phyloP scores from a whole-genome alignment of 2,888 invertebrate genomes.

The Strigamia crassipes region DNA sequence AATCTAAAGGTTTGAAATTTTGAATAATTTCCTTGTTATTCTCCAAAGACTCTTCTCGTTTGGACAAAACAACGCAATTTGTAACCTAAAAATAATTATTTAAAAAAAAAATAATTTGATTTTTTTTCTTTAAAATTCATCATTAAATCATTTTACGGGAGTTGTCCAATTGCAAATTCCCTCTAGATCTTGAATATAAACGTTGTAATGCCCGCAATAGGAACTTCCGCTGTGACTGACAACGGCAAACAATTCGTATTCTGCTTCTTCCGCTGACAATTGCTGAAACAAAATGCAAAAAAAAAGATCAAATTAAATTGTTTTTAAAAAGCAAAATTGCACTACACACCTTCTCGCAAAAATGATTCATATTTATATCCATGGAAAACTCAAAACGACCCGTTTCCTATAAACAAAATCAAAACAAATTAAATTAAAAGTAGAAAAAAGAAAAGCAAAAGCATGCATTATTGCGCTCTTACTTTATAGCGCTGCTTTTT shows the following conservation, averaged over 20 bases:
- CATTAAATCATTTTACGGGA: conserved; percentile 54
- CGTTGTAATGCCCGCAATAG: conserved; percentile 60
- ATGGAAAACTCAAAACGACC: conserved; percentile 58
- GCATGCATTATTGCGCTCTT: not conserved
- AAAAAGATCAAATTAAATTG: too few species aligned
- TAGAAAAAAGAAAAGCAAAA: conserved; percentile 24
- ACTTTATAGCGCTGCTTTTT: conserved; percentile 51
- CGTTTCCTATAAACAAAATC: conserved; percentile 55
- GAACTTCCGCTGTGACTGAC: conserved; percentile 60
- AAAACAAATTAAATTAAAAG: not conserved
- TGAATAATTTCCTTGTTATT: not conserved
- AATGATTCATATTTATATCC: conserved; percentile 57
- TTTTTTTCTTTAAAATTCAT: too few species aligned
- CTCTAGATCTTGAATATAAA: conserved; percentile 59
- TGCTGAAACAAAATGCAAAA: conserved; percentile 47
- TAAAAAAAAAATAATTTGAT: not conserved
- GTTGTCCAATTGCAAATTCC: conserved; percentile 57
- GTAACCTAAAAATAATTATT: conserved; percentile 40
- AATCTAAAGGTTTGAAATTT: conserved; percentile 33
- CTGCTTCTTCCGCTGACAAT: conserved; percentile 51
- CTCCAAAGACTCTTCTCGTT: not conserved
- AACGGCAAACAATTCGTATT: conserved; percentile 59
- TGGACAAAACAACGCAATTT: not conserved
- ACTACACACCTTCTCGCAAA: conserved; percentile 54
- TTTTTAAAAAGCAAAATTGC: too few species aligned